phyloP scores from a whole-genome alignment of 2,113 vertebrate genomes.

The Nerophis ophidion region DNA sequence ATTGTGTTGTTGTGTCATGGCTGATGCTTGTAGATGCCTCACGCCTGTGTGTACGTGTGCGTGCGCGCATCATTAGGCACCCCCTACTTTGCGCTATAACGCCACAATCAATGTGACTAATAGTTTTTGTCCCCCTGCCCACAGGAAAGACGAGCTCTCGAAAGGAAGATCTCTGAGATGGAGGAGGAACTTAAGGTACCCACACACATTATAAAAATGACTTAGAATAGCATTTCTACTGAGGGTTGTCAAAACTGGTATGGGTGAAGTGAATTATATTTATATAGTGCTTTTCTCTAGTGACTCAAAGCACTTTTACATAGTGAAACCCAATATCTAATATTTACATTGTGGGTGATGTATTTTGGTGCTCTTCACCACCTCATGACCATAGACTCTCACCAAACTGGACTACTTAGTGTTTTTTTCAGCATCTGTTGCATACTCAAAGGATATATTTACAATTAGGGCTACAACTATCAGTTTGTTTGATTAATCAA shows the following conservation, averaged over 20 bases:
- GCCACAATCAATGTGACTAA: neutral
- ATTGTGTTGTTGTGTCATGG: constrained; percentile 14
- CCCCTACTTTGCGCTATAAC: neutral
- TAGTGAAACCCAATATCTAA: no score
- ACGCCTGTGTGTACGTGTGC: constrained; percentile 43
- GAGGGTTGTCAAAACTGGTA: neutral
- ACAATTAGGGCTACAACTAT: no score
- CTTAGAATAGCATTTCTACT: neutral
- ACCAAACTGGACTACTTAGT: no score
- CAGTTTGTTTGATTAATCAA: no score
- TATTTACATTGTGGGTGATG: no score
- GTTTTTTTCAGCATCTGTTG: no score
- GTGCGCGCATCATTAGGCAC: neutral
- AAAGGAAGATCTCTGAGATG: constrained; percentile 99
- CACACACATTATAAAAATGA: neutral
- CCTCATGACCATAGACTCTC: no score
- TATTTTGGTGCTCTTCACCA: neutral
- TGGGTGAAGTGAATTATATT: no score
- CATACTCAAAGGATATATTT: no score
- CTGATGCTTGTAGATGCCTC: constrained; percentile 54
- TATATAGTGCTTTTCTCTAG: no score
- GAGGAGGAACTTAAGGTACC: constrained; percentile 98
- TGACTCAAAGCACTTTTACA: no score
- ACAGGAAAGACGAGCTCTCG: constrained; percentile 98
- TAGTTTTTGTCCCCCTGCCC: neutral